Conservation (phyloP, 2,888 invertebrate species). For the Meganola albula region DNA sequence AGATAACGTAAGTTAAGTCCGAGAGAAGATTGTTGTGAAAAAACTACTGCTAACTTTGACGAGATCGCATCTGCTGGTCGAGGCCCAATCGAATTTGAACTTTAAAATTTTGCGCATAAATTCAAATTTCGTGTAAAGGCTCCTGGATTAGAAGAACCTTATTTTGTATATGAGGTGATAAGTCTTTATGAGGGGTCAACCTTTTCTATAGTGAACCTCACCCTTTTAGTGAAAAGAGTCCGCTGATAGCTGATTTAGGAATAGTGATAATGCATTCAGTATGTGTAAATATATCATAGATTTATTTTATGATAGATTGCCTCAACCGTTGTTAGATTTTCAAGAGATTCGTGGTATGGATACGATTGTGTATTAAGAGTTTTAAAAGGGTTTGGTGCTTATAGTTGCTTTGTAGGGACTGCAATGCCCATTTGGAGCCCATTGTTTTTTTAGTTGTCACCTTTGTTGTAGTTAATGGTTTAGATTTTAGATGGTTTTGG, state of each 20-base stretch:
- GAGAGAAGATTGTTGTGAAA: conserved; percentile 76
- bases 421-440: conserved; percentile 28
- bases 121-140: conserved; percentile 36
- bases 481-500: too few species aligned
- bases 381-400: conserved; percentile 41
- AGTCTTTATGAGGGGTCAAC: conserved; percentile 79
- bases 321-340: conserved; percentile 35
- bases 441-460: too few species aligned
- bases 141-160: conserved; percentile 71
- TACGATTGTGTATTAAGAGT: conserved; percentile 36
- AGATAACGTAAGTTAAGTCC: conserved; percentile 78
- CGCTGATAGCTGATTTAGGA: conserved; percentile 78
- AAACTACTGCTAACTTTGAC: conserved; percentile 73
- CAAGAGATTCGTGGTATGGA: conserved; percentile 26
- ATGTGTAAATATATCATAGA: conserved; percentile 76
- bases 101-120: conserved; percentile 41
- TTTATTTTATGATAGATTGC: conserved; percentile 71
- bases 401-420: conserved; percentile 58
- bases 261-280: conserved; percentile 73
- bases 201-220: conserved; percentile 75
- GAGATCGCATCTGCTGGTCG: conserved; percentile 57
- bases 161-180: conserved; percentile 78
- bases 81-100: conserved; percentile 49
- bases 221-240: conserved; percentile 78
- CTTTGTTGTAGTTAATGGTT: too few species aligned